Percentiles rank a stretch among this genome's conserved stretches.
phyloP scores from a whole-genome alignment of 2,113 vertebrate species.

The Acrocephalus kingi region DNA sequence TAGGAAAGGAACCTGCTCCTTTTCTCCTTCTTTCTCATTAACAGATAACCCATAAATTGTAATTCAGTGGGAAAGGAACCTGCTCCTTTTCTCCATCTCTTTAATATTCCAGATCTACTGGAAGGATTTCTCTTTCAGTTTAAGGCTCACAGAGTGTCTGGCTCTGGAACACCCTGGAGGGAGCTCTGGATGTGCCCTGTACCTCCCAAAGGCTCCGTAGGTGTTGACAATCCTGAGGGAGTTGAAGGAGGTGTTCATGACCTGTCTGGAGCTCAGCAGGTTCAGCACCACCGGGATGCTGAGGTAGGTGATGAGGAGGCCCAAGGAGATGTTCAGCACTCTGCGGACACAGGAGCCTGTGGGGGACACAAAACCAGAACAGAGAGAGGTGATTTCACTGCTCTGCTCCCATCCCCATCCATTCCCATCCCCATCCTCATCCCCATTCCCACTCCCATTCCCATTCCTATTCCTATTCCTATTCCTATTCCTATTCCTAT shows the following conservation, averaged over 20 bases:
- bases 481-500: background rate
- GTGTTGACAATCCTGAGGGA: conserved; percentile 94
- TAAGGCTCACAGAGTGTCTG: background rate
- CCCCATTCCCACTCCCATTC: too few relatives aligned
- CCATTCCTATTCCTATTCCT: too few relatives aligned
- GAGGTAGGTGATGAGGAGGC: conserved; percentile 83
- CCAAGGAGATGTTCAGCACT: conserved; percentile 80
- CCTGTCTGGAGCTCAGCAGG: conserved; percentile 85
- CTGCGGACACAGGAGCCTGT: conserved; percentile 73
- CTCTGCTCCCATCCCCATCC: background rate
- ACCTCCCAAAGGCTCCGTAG: conserved; percentile 97
- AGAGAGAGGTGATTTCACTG: background rate
- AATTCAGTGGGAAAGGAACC: too few relatives aligned
- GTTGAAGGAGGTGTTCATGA: conserved; percentile 95
- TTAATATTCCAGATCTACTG: background rate
- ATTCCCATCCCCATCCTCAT: too few relatives aligned
- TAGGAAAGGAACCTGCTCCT: too few relatives aligned
- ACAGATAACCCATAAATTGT: too few relatives aligned
- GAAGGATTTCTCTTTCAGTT: background rate
- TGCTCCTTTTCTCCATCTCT: background rate
- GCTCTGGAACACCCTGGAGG: background rate
- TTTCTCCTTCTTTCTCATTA: too few relatives aligned
- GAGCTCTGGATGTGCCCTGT: background rate
- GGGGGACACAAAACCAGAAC: background rate
- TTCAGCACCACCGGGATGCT: conserved; percentile 91